Evolutionary conservation across 2,797 vertebrate species (phyloP).

Genomic region (Clarias pachynema): DNA sequence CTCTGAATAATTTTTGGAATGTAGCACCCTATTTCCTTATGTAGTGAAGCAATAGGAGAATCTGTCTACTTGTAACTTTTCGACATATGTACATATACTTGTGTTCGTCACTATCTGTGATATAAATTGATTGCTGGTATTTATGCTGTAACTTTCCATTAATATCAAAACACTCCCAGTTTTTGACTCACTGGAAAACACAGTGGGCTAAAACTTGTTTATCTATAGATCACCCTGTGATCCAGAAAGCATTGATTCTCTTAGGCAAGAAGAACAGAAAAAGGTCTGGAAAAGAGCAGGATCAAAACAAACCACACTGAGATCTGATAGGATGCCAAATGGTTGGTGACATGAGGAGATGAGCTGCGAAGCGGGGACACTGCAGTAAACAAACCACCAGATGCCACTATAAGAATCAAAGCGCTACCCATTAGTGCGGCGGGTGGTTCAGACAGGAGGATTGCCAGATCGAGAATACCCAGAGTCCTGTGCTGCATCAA

Average conservation of each 20-base stretch:
- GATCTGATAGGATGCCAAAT: constrained; percentile 43
- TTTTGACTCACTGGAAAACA: constrained; percentile 15
- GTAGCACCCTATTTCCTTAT: constrained; percentile 10
- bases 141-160: not conserved
- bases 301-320: constrained; percentile 19
- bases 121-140: constrained; percentile 27
- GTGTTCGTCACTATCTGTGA: constrained; percentile 11
- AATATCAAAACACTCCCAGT: constrained; percentile 4
- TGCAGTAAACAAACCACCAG: constrained; percentile 59
- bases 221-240: constrained; percentile 25
- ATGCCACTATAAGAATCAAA: constrained; percentile 59
- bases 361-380: constrained; percentile 33
- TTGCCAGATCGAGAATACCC: constrained; percentile 46
- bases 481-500: constrained; percentile 37
- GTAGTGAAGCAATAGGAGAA: constrained; percentile 13
- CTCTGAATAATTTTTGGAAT: not conserved
- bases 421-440: constrained; percentile 47
- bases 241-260: constrained; percentile 19
- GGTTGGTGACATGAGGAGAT: constrained; percentile 33
- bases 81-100: not conserved
- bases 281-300: not conserved
- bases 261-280: not conserved
- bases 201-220: not conserved
- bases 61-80: not conserved
- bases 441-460: constrained; percentile 49